Percentiles rank a stretch among this genome's conserved stretches.
These are phyloP conservation scores for Eumaeus atala DNA, from an alignment of 1,140 invertebrate species.

Conservation along the genomic window DNA sequence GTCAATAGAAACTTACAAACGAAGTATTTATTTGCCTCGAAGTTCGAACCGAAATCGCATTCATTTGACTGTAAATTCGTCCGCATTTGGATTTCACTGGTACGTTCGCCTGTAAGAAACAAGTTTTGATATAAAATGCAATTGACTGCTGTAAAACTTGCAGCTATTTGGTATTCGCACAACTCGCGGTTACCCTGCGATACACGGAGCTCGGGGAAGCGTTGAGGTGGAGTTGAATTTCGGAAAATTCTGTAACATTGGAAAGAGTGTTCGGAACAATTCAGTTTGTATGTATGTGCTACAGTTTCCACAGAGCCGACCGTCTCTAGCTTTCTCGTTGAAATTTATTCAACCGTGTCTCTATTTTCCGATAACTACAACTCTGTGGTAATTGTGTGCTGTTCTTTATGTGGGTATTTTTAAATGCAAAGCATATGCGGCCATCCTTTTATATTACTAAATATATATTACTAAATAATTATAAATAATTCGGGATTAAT, in stretches of 20 bases:
- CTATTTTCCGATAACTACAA: constrained; percentile 3
- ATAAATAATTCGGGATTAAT: too few species aligned
- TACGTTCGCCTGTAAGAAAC: constrained; percentile 7
- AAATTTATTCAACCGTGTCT: constrained; percentile 20
- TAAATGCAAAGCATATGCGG: too few species aligned
- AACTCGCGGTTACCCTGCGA: constrained; percentile 30
- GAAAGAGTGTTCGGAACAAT: constrained; percentile 24
- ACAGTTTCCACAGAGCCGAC: constrained; percentile 13
- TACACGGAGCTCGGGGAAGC: constrained; percentile 20
- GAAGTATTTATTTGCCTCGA: constrained; percentile 7
- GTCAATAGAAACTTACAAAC: constrained; percentile 1
- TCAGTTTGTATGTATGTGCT: constrained; percentile 4
- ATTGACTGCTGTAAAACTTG: constrained; percentile 22
- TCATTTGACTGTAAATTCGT: constrained; percentile 6
- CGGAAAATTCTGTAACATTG: constrained; percentile 23
- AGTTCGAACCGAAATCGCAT: constrained; percentile 9
- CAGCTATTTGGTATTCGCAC: constrained; percentile 33
- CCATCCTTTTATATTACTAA: too few species aligned
- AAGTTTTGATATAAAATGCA: constrained; percentile 25
- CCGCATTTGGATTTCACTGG: constrained; percentile 13
- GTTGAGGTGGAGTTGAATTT: constrained; percentile 16
- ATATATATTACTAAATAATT: too few species aligned
- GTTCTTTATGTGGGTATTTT: too few species aligned
- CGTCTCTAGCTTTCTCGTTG: constrained; percentile 21
- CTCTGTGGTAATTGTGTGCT: neutral